phyloP scores from a whole-genome alignment of 2,888 invertebrate genomes.

The Epinotia brunnichana region DNA sequence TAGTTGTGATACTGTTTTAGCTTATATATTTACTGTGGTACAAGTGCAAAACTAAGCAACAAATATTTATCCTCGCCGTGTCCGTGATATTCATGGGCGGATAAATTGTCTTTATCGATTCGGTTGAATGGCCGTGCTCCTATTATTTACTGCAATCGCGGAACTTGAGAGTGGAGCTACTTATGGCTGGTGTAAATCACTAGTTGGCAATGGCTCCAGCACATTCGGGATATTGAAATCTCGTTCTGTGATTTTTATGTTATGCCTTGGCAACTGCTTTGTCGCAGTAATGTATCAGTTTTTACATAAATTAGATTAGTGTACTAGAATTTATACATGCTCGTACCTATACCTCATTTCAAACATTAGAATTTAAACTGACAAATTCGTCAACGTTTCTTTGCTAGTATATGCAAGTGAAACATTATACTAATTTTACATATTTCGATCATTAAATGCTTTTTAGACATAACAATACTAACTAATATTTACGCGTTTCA shows the following conservation, averaged over 20 bases:
- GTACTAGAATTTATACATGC: too few species aligned
- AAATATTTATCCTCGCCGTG: slow-evolving; percentile 14
- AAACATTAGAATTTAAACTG: too few species aligned
- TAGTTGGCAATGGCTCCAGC: slow-evolving; percentile 11
- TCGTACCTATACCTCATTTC: too few species aligned
- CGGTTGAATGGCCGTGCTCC: slow-evolving; percentile 14
- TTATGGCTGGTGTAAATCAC: slow-evolving; percentile 38
- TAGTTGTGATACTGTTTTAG: too few species aligned
- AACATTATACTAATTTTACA: too few species aligned
- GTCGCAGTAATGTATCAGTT: background rate
- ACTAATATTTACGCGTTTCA: too few species aligned
- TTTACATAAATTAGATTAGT: background rate
- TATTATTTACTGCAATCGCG: slow-evolving; percentile 29
- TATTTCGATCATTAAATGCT: too few species aligned
- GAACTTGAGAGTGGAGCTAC: slow-evolving; percentile 19
- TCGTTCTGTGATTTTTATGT: slow-evolving; percentile 2
- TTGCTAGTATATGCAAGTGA: too few species aligned
- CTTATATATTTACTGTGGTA: background rate
- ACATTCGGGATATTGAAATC: slow-evolving; percentile 22
- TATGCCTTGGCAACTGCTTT: slow-evolving; percentile 5
- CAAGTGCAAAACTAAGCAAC: slow-evolving; percentile 21
- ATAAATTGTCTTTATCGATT: slow-evolving; percentile 41
- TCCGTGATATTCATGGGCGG: slow-evolving; percentile 39
- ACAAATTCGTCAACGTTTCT: too few species aligned
- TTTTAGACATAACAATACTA: too few species aligned